phyloP scores from a whole-genome alignment of 2,888 invertebrate genomes.

The Drosophila pullipes region DNA sequence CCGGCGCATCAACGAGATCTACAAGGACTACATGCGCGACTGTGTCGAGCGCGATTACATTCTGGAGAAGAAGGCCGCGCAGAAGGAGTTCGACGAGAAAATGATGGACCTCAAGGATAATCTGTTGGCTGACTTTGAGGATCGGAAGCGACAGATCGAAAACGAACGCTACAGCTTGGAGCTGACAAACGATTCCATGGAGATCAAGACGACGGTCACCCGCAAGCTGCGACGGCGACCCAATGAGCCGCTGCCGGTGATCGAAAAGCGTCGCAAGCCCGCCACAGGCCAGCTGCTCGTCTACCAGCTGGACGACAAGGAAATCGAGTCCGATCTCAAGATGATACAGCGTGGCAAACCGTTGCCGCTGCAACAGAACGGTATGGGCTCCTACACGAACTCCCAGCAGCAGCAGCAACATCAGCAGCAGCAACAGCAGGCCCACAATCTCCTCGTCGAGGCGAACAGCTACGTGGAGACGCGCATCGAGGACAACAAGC shows the following conservation, averaged over 20 bases:
- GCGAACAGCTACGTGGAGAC: constrained; percentile 89
- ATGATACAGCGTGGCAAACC: constrained; percentile 89
- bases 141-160: constrained; percentile 95
- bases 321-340: constrained; percentile 94
- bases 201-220: constrained; percentile 98
- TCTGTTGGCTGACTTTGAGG: constrained; percentile 95
- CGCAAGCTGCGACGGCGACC: constrained; percentile 95
- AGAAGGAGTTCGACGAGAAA: constrained; percentile 97
- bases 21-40: constrained; percentile 92
- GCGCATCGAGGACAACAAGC: constrained; percentile 96
- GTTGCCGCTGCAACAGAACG: constrained; percentile 86
- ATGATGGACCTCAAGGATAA: constrained; percentile 94
- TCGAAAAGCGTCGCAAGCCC: constrained; percentile 94
- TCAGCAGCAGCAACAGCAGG: constrained; percentile 42
- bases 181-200: constrained; percentile 94
- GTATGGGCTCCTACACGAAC: constrained; percentile 74
- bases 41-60: constrained; percentile 95
- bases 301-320: constrained; percentile 94
- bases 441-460: constrained; percentile 77
- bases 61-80: constrained; percentile 94
- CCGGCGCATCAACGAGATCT: constrained; percentile 91
- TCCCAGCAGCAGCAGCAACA: constrained; percentile 66
- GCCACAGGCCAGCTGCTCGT: constrained; percentile 94
- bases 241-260: constrained; percentile 96
- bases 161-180: constrained; percentile 95